These are phyloP conservation scores for Brachionus paranguensis DNA, from an alignment of 1,140 invertebrate genomes.

Conservation along the genomic window DNA sequence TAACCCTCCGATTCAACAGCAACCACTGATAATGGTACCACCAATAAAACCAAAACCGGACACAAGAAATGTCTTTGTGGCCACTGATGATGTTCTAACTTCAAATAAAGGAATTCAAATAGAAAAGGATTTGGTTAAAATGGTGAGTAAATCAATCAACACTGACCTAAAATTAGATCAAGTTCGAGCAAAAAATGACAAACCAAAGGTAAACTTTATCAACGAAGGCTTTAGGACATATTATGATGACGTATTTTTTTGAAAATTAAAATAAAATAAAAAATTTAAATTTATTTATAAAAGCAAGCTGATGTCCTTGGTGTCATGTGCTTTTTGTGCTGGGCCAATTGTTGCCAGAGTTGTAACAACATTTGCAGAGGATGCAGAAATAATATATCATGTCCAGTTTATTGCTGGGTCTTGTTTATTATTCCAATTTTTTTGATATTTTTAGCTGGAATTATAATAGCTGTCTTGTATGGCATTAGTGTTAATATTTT, in stretches of 20 bases:
- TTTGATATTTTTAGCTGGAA: neutral
- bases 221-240: constrained; percentile 31
- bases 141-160: neutral
- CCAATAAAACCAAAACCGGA: neutral
- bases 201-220: neutral
- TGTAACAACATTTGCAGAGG: constrained; percentile 36
- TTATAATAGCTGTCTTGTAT: neutral
- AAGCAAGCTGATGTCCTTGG: constrained; percentile 33
- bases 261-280: neutral
- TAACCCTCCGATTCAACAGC: neutral
- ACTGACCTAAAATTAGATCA: neutral
- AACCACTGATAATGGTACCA: neutral
- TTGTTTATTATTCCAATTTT: constrained; percentile 33
- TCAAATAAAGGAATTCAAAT: constrained; percentile 13
- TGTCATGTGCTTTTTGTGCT: constrained; percentile 32
- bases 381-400: constrained; percentile 32
- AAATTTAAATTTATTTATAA: neutral
- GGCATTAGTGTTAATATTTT: neutral
- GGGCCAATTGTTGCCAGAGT: neutral
- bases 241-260: constrained; percentile 24
- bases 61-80: neutral
- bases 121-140: neutral
- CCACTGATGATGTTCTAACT: neutral
- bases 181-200: neutral
- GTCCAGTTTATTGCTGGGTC: constrained; percentile 22